Base-by-base conservation (phyloP, 1,140 invertebrate genomes). In the Achroia grisella region DNA sequence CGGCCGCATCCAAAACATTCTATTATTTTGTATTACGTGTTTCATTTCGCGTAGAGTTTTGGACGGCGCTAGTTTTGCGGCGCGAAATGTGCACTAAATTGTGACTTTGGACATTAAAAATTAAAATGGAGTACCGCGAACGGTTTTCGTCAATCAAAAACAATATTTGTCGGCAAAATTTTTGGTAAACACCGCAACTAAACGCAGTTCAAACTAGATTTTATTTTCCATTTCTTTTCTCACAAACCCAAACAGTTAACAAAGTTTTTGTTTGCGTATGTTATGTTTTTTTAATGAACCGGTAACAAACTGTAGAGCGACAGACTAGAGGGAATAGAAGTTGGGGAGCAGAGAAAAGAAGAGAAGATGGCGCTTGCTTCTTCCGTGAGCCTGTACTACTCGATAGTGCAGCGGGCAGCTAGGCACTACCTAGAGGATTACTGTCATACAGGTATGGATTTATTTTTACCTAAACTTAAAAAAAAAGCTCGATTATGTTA, bases 381-480 rank as follows among this genome's bases (percentile, higher is more conserved):
- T 56, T 87, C 86, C 58, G 86, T 87, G 55, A 87, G 86, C 68
- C 62, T 87, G 36, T 87, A 87, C 66, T 87, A 87, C 68, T 86
- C 83, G 10, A 87, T 87, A 48, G 86, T 87, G 62, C 86, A 87
- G 66, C 72, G 84, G 40, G 86, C 86, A 13, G 86, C 86, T 29
- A 70, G 86, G 48, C 86, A 87, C 59, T 87, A 87, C 42, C 48
- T 87, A 39, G 86, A 87, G 74, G 86, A 87, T 56, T 87, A 87
- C 47, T 86, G 86, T 67, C 86, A 87, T 47, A 86, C 86, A 66
- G 86, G 86, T 87, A 62, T 65, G 72, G n/a, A n/a, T n/a, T n/a
- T n/a, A n/a, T n/a, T n/a, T n/a, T n/a, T n/a, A n/a, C n/a, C n/a
- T n/a, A n/a, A n/a, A n/a, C n/a, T n/a, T n/a, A n/a, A n/a, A n/a